Evolutionary conservation across 2,113 vertebrate species (phyloP).

Genomic region (Sebastes fasciatus): DNA sequence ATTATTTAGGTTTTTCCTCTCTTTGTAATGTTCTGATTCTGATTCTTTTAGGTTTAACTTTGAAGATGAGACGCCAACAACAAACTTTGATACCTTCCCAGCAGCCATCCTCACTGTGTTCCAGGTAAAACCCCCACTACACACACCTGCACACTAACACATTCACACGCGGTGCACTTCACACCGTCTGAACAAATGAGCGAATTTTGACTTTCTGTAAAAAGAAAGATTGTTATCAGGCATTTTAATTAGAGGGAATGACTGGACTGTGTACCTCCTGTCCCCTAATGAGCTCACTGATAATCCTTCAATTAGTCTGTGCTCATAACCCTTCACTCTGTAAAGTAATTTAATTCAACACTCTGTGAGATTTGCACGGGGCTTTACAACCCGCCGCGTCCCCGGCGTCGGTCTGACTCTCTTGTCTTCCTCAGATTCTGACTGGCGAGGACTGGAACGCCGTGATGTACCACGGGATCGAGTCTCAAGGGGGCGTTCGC

Average conservation of each 20-base stretch:
- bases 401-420: constrained; percentile 2
- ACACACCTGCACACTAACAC: neutral
- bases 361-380: constrained; percentile 2
- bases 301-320: constrained; percentile 67
- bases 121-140: constrained; percentile 84
- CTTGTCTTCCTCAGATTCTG: constrained; percentile 87
- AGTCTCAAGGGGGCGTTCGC: constrained; percentile 94
- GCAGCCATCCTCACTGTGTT: constrained; percentile 98
- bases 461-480: constrained; percentile 98
- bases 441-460: constrained; percentile 99
- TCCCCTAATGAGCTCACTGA: constrained; percentile 46
- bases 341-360: constrained; percentile 49
- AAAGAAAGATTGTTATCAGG: constrained; percentile 41
- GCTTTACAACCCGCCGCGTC: neutral
- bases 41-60: constrained; percentile 92
- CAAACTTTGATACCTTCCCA: constrained; percentile 97
- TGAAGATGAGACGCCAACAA: constrained; percentile 93
- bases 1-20: neutral
- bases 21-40: constrained; percentile 21
- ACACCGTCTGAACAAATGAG: constrained; percentile 21
- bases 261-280: constrained; percentile 38
- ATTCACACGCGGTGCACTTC: neutral
- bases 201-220: constrained; percentile 18
- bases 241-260: constrained; percentile 63
- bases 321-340: constrained; percentile 52